These are phyloP conservation scores for Hypena proboscidalis DNA, from an alignment of 2,888 invertebrate species.

Conservation along the genomic window DNA sequence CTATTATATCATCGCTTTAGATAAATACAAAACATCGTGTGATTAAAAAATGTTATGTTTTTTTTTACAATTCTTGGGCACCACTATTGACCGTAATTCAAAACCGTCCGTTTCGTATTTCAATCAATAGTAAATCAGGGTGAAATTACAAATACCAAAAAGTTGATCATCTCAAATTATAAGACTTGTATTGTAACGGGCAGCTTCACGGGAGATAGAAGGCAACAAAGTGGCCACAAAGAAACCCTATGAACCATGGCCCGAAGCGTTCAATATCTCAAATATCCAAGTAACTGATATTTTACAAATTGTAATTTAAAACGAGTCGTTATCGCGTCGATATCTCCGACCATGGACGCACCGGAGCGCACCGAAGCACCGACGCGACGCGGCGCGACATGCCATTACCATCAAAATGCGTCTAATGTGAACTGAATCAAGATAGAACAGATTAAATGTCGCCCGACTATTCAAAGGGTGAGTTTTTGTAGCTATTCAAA, in stretches of 20 bases:
- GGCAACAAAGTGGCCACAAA: conserved; percentile 1
- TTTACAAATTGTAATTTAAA: conserved; percentile 31
- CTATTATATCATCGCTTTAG: no score
- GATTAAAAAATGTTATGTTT: no score
- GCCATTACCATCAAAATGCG: conserved; percentile 31
- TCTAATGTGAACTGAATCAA: conserved; percentile 23
- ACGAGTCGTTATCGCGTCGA: conserved; percentile 25
- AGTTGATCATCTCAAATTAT: no score
- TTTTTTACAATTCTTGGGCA: no score
- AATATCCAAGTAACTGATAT: conserved; percentile 28
- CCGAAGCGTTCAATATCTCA: conserved; percentile 2
- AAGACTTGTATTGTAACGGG: no score
- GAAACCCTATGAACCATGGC: conserved; percentile 8
- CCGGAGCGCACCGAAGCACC: conserved; percentile 18
- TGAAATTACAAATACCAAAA: no score
- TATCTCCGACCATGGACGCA: conserved; percentile 27
- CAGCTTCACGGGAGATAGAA: no score
- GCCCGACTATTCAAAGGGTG: conserved; percentile 13
- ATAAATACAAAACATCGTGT: no score
- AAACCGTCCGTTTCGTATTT: no score
- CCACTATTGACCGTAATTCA: no score
- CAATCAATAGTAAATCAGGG: no score
- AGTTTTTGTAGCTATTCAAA: conserved; percentile 4
- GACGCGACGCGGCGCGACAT: no score
- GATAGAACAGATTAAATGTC: conserved; percentile 26